phyloP scores from a whole-genome alignment of 1,140 invertebrate genomes.

The Leptinotarsa lineolata region DNA sequence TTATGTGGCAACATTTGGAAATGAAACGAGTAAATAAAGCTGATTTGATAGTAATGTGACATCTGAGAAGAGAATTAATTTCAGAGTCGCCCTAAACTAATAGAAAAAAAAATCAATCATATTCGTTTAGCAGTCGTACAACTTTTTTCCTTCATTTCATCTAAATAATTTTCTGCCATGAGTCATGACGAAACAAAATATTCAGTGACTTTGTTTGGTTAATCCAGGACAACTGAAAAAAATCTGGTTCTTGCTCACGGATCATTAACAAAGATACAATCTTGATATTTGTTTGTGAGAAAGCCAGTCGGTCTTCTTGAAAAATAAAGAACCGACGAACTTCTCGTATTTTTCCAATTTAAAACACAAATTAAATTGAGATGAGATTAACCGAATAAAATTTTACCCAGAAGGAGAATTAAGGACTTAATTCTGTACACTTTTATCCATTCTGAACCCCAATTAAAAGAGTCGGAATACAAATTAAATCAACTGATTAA shows the following conservation, averaged over 20 bases:
- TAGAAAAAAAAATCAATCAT: too few species aligned
- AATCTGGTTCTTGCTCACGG: background rate
- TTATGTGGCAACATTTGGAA: too few species aligned
- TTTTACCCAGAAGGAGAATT: slow-evolving; percentile 33
- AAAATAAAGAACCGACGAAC: slow-evolving; percentile 25
- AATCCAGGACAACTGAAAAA: too few species aligned
- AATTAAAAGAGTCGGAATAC: slow-evolving; percentile 46
- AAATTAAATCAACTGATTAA: slow-evolving; percentile 41
- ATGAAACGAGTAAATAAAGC: too few species aligned
- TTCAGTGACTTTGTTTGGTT: too few species aligned
- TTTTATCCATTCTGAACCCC: slow-evolving; percentile 30
- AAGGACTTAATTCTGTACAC: slow-evolving; percentile 46
- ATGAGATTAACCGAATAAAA: slow-evolving; percentile 27
- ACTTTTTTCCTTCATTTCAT: too few species aligned
- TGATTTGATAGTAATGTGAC: too few species aligned
- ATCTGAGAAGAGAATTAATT: too few species aligned
- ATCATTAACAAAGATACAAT: slow-evolving; percentile 11
- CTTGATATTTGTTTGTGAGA: slow-evolving; percentile 13
- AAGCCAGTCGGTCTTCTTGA: slow-evolving; percentile 10
- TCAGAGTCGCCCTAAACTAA: too few species aligned
- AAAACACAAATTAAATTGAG: slow-evolving; percentile 46
- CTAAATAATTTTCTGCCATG: too few species aligned
- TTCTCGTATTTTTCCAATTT: slow-evolving; percentile 34
- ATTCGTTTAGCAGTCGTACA: too few species aligned
- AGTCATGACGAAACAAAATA: too few species aligned